Conservation (phyloP, 2,113 vertebrate species). For the Halcyon senegalensis region DNA sequence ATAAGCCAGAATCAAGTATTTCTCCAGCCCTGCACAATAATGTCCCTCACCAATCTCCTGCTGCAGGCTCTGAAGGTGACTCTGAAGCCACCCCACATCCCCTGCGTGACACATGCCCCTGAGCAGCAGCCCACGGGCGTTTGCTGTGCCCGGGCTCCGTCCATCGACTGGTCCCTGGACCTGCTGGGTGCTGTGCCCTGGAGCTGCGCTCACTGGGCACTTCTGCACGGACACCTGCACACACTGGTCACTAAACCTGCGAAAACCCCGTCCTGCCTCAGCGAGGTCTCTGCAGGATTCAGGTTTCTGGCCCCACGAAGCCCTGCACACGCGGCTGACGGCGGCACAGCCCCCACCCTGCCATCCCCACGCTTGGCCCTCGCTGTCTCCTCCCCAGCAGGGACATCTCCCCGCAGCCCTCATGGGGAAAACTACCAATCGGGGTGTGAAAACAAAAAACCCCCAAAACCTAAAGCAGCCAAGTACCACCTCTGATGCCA, state of each 20-base stretch:
- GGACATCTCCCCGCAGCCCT: neutral
- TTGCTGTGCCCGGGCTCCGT: neutral
- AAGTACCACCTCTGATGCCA: neutral
- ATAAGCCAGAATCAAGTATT: neutral
- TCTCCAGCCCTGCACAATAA: neutral
- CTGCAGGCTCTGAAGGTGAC: neutral
- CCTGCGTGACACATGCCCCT: no score
- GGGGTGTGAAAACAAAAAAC: no score
- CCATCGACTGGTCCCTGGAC: rapidly evolving
- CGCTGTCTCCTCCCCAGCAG: rapidly evolving
- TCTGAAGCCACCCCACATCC: neutral
- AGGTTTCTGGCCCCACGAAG: neutral
- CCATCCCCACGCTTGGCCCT: rapidly evolving
- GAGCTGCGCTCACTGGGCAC: neutral
- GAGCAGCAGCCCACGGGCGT: rapidly evolving
- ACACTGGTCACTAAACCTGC: rapidly evolving
- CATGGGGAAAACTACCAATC: rapidly evolving
- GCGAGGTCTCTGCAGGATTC: neutral
- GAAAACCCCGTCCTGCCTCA: neutral
- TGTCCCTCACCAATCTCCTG: neutral
- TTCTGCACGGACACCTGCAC: neutral
- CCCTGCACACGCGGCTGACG: rapidly evolving
- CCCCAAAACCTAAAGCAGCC: neutral
- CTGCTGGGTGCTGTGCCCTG: neutral
- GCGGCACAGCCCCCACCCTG: rapidly evolving